Evolutionary conservation across 1,140 invertebrate genomes (phyloP), one percentile per base, ranked within the genome.

Genomic region (Philotrypesis tridentata): DNA sequence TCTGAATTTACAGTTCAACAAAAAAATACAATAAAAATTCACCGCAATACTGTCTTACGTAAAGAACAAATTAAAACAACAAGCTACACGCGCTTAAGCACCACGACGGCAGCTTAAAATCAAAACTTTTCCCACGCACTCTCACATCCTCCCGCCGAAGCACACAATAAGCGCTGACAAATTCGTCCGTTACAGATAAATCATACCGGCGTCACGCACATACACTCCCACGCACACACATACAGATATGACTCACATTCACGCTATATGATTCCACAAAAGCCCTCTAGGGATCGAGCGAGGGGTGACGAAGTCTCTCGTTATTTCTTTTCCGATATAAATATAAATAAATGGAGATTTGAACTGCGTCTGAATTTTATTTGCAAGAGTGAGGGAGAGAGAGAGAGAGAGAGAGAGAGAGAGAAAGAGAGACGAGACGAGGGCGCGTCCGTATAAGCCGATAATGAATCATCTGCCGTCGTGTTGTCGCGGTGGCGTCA

Each of bases 381-480:
- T 72, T 40, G 3, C 11, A 6, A 37, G 33, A 37, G 33, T 5
- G 33, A 37, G 33, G 9, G 33, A 37, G 33, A 37, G 33, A 37
- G 33, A 12, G 27, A 37, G 11, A 37, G 27, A 70, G 27, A 31
- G 31, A 37, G 67, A 67, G 63, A 67, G 63, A 17, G 63, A 11
- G 67, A 70, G 17, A 65, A 14, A 55, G 21, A 55, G 48, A 55
- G 48, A 70, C n/a, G 70, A 31, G 70, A 2, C 5, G 17, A 17
- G 68, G 1, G 12, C 40, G 40, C 0, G 1, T 17, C 14, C 4
- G 2, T n/a, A 37, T 72, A 72, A 72, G 37, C 70, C 70, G 37
- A 72, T 72, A 72, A 72, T 48, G 70, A 72, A 72, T 48, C 37
- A 72, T 27, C n/a, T n/a, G n/a, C n/a, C n/a, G n/a, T n/a, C n/a